Percentiles rank a stretch among this genome's conserved stretches.
These are phyloP conservation scores for Lepidochitona cinerea DNA, from an alignment of 2,888 invertebrate genomes.

Conservation along the genomic window DNA sequence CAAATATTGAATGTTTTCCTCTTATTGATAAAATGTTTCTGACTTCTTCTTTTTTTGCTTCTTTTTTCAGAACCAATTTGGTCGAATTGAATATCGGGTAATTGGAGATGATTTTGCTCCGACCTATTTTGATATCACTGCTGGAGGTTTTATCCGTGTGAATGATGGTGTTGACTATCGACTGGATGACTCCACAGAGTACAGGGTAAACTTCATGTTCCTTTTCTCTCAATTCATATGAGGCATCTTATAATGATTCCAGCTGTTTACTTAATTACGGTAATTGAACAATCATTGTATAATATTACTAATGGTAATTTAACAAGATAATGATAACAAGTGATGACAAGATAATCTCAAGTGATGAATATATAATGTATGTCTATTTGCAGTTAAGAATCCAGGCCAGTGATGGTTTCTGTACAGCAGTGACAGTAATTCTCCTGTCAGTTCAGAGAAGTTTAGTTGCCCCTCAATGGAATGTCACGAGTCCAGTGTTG, in stretches of 20 bases:
- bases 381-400: background rate
- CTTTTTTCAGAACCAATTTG: background rate
- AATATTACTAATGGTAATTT: too few relatives aligned
- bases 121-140: background rate
- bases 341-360: too few relatives aligned
- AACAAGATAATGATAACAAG: too few relatives aligned
- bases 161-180: background rate
- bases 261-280: too few relatives aligned
- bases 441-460: background rate
- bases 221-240: too few relatives aligned
- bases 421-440: background rate
- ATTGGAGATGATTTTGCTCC: background rate
- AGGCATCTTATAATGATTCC: too few relatives aligned
- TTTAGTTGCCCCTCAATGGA: background rate
- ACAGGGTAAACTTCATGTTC: too few relatives aligned
- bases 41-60: background rate
- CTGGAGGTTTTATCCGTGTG: background rate
- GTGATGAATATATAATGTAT: too few relatives aligned
- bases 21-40: too few relatives aligned
- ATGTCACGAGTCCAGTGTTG: background rate
- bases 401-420: slow-evolving; percentile 1
- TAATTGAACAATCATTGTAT: too few relatives aligned
- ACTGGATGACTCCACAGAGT: background rate
- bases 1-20: too few relatives aligned
- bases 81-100: background rate